Evolutionary conservation across 2,888 invertebrate species (phyloP).

Genomic region (Callinectes sapidus): DNA sequence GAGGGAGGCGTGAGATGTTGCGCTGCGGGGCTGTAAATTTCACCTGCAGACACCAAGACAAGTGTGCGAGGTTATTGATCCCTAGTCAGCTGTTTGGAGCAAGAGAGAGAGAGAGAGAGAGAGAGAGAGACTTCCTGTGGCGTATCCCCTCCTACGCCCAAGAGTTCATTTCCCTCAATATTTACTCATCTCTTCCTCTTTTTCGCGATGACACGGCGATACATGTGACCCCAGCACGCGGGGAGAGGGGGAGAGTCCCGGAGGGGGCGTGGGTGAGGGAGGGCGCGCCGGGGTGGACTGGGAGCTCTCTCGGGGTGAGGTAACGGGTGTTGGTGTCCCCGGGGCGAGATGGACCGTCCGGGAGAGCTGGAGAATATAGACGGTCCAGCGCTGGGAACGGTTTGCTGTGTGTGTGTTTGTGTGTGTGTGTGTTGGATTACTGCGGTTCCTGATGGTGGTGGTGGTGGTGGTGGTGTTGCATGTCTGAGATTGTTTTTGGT

Average conservation of each 20-base stretch:
- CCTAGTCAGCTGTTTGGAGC: constrained; percentile 34
- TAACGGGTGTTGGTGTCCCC: constrained; percentile 27
- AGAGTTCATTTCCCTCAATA: background rate
- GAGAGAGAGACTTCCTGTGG: background rate
- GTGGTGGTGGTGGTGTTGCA: background rate
- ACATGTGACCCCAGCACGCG: background rate
- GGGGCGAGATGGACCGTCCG: constrained; percentile 26
- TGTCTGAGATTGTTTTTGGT: background rate
- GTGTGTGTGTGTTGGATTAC: background rate
- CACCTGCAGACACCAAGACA: background rate
- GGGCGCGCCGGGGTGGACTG: background rate
- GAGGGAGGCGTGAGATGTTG: background rate
- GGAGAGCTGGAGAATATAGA: background rate
- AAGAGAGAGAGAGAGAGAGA: background rate
- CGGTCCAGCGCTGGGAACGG: background rate
- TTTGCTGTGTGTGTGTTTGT: background rate
- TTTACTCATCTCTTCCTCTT: background rate
- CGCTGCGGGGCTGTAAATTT: background rate
- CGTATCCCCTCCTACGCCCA: constrained; percentile 5
- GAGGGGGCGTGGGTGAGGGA: constrained; percentile 19
- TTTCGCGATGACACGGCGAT: background rate
- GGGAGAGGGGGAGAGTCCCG: background rate
- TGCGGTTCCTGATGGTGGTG: background rate
- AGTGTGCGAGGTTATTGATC: constrained; percentile 35
- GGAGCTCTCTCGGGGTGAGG: background rate